Base-by-base conservation (phyloP, 2,888 invertebrate genomes). In the Dryobotodes eremita region DNA sequence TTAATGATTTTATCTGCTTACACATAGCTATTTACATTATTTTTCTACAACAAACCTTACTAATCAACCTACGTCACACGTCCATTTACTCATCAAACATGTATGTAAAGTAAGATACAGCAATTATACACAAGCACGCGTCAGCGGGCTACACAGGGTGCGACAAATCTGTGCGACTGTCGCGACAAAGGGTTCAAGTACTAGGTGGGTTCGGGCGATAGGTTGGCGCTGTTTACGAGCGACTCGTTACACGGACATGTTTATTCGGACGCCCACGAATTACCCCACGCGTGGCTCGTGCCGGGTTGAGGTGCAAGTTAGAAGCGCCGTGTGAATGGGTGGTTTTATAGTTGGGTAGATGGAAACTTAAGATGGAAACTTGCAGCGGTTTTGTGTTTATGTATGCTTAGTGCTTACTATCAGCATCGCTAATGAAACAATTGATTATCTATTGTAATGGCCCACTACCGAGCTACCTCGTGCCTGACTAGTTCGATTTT, bases 231-330 rank as follows among this genome's bases (percentile, higher is more conserved):
- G 89, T 95, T 95, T 95, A 95, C 93, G 95, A 94, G 91, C 84
- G 69, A 86, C 92, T 93, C 91, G 93, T 93, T 94, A 93, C 89
- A 88, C 87, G 85, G 95, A 94, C 94, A 94, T 95, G 94, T 95
- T 94, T 95, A 95, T 95, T 95, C 88, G 94, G 93, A 92, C 95
- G 93, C 96, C 95, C 93, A 95, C 96, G 90, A 88, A 66, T 86
- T 89, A 92, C 93, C 94, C 94, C 94, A 95, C 94, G 94, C 94
- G 89, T 92, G 95, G 95, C 95, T 94, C 94, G 95, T 95, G 95
- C 94, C 93, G n/a, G 59, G 5, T 5, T 20, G n/a, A 90, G 93
- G 87, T 64, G 3, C 78, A 90, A 90, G 66, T 0, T 75, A 78
- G 3, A 84, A 78, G 84, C 42, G 68, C 20, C 2, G 17, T n/a